phyloP scores from a whole-genome alignment of 2,888 invertebrate genomes.

The Acleris emargana region DNA sequence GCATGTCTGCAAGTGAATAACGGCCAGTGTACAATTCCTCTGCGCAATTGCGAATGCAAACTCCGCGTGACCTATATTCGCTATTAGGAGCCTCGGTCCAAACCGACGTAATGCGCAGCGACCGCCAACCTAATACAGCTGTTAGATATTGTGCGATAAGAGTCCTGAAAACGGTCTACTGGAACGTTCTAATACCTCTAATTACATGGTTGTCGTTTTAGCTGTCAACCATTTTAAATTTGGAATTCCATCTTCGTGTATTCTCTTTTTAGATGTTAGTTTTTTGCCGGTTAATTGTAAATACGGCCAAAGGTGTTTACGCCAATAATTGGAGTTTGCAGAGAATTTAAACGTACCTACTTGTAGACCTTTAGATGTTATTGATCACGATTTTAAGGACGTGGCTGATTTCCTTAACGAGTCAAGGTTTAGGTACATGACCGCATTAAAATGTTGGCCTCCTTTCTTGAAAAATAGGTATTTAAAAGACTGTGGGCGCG shows the following conservation, averaged over 20 bases:
- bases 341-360: conserved; percentile 20
- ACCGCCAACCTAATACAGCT: conserved; percentile 27
- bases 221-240: not conserved
- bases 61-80: conserved; percentile 59
- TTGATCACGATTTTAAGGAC: conserved; percentile 6
- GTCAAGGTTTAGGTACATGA: not conserved
- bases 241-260: not conserved
- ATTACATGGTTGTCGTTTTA: not conserved
- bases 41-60: conserved; percentile 54
- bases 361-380: conserved; percentile 19
- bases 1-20: conserved; percentile 22
- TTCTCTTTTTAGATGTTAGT: not conserved
- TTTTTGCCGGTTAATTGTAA: too few species aligned
- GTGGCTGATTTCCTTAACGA: not conserved
- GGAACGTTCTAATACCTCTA: conserved; percentile 1
- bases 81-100: conserved; percentile 30
- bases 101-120: conserved; percentile 8
- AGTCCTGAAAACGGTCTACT: conserved; percentile 13
- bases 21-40: conserved; percentile 13
- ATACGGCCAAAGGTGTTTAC: not conserved
- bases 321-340: not conserved
- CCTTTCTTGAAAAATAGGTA: too few species aligned
- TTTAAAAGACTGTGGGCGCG: too few species aligned
- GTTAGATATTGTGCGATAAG: conserved; percentile 21
- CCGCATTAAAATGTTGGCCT: too few species aligned